These are phyloP conservation scores for Tenthredo scrophulariae DNA, from an alignment of 2,888 invertebrate species.

Conservation along the genomic window DNA sequence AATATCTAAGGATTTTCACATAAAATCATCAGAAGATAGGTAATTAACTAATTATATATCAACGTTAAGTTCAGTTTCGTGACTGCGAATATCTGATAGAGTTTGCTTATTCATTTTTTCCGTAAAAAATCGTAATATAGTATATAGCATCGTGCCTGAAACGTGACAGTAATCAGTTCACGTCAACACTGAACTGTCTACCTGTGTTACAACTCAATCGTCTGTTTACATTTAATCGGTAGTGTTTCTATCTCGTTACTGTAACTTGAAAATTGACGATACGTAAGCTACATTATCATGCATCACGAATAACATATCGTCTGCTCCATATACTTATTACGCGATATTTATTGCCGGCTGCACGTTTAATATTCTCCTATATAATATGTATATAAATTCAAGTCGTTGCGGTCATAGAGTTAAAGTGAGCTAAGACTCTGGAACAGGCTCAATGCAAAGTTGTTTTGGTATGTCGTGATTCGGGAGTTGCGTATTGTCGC, in stretches of 20 bases:
- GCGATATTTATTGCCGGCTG: background rate
- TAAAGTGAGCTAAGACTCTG: background rate
- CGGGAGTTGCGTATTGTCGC: background rate
- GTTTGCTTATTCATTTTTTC: background rate
- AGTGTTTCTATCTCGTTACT: background rate
- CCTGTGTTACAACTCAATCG: background rate
- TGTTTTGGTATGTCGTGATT: background rate
- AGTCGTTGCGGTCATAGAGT: background rate
- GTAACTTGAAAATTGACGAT: background rate
- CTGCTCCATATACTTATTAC: background rate
- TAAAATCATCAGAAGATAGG: constrained; percentile 46
- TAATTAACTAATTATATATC: constrained; percentile 28
- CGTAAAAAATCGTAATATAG: constrained; percentile 3
- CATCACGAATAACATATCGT: background rate
- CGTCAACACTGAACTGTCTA: constrained; percentile 3
- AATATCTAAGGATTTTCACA: constrained; percentile 43
- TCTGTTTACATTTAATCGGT: constrained; percentile 30
- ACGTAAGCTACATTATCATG: no score
- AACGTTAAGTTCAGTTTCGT: background rate
- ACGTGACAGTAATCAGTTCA: constrained; percentile 46
- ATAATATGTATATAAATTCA: background rate
- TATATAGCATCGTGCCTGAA: constrained; percentile 19
- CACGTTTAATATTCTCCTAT: background rate
- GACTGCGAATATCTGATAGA: background rate
- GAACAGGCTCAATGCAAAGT: background rate